phyloP scores from a whole-genome alignment of 37 sponge, comb jelly and placozoan species.

The Haliclona indistincta region DNA sequence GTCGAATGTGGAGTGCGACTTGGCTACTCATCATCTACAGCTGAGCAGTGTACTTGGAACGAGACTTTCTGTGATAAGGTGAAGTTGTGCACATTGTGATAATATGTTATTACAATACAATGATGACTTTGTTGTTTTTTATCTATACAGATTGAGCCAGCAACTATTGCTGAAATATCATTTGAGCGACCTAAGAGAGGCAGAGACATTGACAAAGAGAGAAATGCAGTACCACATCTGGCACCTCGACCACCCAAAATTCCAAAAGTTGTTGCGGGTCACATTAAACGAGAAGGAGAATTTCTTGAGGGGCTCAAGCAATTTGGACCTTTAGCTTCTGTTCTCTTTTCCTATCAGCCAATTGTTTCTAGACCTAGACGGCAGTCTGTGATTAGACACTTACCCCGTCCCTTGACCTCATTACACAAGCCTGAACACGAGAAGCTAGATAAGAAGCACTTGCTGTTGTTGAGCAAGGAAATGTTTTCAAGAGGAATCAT shows the following conservation, averaged over 20 bases:
- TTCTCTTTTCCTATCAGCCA: too few relatives aligned
- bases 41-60: conserved; percentile 1
- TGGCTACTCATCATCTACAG: conserved; percentile 3
- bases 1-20: conserved; percentile 14
- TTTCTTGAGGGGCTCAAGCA: too few relatives aligned
- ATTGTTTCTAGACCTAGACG: too few relatives aligned
- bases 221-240: too few relatives aligned
- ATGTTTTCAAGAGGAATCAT: too few relatives aligned
- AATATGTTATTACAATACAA: neutral
- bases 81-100: neutral
- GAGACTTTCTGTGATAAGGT: conserved; percentile 10
- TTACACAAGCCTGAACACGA: neutral
- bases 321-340: too few relatives aligned
- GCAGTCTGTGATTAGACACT: too few relatives aligned
- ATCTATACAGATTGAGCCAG: neutral
- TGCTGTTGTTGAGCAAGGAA: neutral
- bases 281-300: too few relatives aligned
- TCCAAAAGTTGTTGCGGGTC: too few relatives aligned
- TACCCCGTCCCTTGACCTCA: neutral
- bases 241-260: too few relatives aligned
- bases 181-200: neutral
- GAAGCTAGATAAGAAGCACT: neutral
- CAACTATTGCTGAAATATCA: neutral
- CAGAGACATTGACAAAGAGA: neutral
- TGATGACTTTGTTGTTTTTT: neutral